phyloP scores from a whole-genome alignment of 2,113 vertebrate genomes.

The Ictalurus punctatus region DNA sequence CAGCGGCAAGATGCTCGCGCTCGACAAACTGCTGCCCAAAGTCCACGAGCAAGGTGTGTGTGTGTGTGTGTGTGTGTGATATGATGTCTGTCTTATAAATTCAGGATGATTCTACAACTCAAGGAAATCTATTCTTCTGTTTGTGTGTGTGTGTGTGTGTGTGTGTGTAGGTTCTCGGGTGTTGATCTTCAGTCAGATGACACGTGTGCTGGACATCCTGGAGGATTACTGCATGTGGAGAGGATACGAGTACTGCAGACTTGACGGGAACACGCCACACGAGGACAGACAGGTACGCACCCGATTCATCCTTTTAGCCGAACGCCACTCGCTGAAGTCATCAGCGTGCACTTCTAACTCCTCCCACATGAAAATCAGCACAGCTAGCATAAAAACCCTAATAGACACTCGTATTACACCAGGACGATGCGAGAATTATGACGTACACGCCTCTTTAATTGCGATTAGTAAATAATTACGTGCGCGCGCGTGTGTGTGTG shows the following conservation, averaged over 20 bases:
- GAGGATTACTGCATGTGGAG: slow-evolving; percentile 93
- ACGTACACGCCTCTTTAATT: neutral
- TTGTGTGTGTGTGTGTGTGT: slow-evolving; percentile 58
- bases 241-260: slow-evolving; percentile 84
- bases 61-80: slow-evolving; percentile 13
- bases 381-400: neutral
- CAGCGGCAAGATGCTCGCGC: slow-evolving; percentile 86
- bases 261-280: slow-evolving; percentile 87
- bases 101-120: neutral
- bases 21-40: slow-evolving; percentile 85
- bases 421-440: neutral
- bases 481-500: neutral
- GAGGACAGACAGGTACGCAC: slow-evolving; percentile 82
- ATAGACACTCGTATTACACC: neutral
- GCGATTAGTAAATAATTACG: neutral
- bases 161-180: slow-evolving; percentile 78
- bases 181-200: slow-evolving; percentile 89
- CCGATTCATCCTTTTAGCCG: neutral
- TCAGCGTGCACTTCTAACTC: neutral
- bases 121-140: slow-evolving; percentile 10
- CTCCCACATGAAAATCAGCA: neutral
- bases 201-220: slow-evolving; percentile 84
- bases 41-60: slow-evolving; percentile 82
- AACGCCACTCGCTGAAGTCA: neutral
- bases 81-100: neutral